Base-by-base conservation (phyloP, 1,140 invertebrate genomes). In the Heterodera carotae region DNA sequence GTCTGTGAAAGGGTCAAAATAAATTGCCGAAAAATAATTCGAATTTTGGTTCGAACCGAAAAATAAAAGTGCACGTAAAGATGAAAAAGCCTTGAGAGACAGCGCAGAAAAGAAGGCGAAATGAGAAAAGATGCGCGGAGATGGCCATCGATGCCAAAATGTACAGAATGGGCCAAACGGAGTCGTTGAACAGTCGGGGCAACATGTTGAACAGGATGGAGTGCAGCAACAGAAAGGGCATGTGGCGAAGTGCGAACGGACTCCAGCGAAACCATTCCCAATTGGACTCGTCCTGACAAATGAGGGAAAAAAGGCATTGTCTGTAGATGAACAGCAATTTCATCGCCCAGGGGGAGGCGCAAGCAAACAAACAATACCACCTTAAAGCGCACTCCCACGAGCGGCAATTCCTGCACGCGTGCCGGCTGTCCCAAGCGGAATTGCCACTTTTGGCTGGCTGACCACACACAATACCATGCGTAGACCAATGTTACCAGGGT, bases 231-330 rank as follows among this genome's bases (percentile, higher is more conserved):
- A 86, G 77, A 60, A 78, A 78, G 22, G 85, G 85, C 12, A 87
- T 34, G 62, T 81, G 81, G 4, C 62, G 53, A 1, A 81, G 48
- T 0, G 86, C 86, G 56, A 85, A 80, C 12, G 86, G 86, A 22
- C 76, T 53, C 85, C 85, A 87, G 15, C 81, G 36, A 27, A 64
- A 76, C 85, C 85, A 87, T 76, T 87, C 85, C 86, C 86, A 87
- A 71, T 87, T 86, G 10, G 80, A 78, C 53, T 83, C 82, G 69
- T 87, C 85, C 86, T 86, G 69, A 70, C 15, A 10, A 15, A n/a
- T n/a, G n/a, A n/a, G n/a, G n/a, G n/a, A n/a, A n/a, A n/a, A n/a
- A n/a, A n/a, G n/a, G n/a, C n/a, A n/a, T n/a, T n/a, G n/a, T n/a
- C 12, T 43, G 39, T 43, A 43, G 6, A 43, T 6, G 6, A 43